Conservation (phyloP, 2,888 invertebrate genomes). For the Leptarthrus brevirostris region DNA sequence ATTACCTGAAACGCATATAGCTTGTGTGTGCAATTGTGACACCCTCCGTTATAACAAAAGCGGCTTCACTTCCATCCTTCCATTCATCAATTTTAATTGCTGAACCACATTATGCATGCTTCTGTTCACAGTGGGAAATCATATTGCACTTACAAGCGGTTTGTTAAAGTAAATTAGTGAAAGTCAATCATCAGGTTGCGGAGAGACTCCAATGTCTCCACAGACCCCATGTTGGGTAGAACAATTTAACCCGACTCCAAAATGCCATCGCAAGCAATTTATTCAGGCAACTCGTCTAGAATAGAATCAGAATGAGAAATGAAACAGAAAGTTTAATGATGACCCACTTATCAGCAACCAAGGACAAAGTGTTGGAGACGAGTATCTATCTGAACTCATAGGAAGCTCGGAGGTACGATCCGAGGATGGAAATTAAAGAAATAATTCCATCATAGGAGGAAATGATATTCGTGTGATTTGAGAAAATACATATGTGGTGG, state of each 20-base stretch:
- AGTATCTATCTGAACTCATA: too few relatives aligned
- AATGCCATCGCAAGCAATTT: slow-evolving; percentile 17
- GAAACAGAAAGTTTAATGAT: slow-evolving; percentile 37
- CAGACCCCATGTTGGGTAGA: neutral
- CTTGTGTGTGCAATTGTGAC: too few relatives aligned
- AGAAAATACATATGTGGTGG: neutral
- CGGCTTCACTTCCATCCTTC: too few relatives aligned
- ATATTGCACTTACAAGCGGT: neutral
- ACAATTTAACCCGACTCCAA: slow-evolving; percentile 3
- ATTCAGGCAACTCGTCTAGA: neutral
- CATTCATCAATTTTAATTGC: too few relatives aligned
- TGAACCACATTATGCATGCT: neutral
- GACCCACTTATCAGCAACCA: slow-evolving; percentile 15
- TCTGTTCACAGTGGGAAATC: neutral
- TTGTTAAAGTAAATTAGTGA: slow-evolving; percentile 21
- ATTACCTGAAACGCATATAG: slow-evolving; percentile 41
- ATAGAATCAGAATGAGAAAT: slow-evolving; percentile 8
- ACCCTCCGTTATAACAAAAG: too few relatives aligned
- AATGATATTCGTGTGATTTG: slow-evolving; percentile 15
- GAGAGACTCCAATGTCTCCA: neutral
- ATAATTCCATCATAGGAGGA: slow-evolving; percentile 24
- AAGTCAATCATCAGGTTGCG: slow-evolving; percentile 20
- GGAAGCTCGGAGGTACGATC: neutral
- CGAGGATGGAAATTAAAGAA: slow-evolving; percentile 29
- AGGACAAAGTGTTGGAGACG: neutral